Evolutionary conservation across 2,113 vertebrate genomes (phyloP).

Genomic region (Uropsilus gracilis): DNA sequence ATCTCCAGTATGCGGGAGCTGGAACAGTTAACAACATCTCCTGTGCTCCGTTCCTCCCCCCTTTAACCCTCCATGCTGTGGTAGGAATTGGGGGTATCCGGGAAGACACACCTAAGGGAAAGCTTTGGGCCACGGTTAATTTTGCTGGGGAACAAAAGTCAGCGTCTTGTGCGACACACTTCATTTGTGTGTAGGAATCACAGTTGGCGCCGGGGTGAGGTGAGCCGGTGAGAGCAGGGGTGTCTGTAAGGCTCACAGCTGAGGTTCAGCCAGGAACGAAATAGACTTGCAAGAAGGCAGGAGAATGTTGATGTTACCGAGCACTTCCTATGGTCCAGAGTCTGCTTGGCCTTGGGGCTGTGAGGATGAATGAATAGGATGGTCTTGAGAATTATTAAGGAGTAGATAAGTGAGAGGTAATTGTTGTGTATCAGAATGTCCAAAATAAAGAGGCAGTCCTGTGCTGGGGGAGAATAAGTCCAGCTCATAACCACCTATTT

Average conservation of each 20-base stretch:
- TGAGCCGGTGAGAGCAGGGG: neutral
- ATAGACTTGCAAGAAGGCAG: neutral
- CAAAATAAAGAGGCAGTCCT: neutral
- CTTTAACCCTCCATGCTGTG: too few species aligned
- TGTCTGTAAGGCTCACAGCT: neutral
- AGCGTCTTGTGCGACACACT: neutral
- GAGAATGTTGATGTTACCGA: neutral
- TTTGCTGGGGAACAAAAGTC: neutral
- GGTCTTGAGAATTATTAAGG: neutral
- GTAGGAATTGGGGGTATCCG: neutral
- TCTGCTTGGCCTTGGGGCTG: neutral
- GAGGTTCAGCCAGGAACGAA: neutral
- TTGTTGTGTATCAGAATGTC: neutral
- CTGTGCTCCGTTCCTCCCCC: neutral
- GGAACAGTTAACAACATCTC: neutral
- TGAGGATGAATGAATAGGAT: neutral
- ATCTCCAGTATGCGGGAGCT: too few species aligned
- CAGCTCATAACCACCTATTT: neutral
- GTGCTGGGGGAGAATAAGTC: neutral
- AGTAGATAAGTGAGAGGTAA: neutral
- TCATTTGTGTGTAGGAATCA: neutral
- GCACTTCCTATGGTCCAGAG: neutral
- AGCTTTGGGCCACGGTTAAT: neutral
- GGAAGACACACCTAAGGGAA: neutral
- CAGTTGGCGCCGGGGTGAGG: neutral